phyloP scores from a whole-genome alignment of 2,113 vertebrate species.

The Setophaga kirtlandii region DNA sequence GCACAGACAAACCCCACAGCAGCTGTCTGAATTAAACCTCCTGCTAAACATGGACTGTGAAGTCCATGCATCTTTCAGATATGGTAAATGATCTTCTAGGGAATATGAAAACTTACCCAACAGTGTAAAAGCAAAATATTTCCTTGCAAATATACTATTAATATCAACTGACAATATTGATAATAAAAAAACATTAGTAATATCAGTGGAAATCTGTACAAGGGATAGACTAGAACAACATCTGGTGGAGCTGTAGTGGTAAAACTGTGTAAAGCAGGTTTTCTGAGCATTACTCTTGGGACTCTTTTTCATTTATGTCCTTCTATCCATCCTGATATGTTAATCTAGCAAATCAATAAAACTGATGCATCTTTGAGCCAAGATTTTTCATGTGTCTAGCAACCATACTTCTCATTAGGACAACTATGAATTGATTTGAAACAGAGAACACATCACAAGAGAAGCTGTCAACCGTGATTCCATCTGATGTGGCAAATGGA shows the following conservation, averaged over 20 bases:
- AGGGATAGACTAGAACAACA: neutral
- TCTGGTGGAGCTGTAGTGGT: neutral
- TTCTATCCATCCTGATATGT: neutral
- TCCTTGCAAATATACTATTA: neutral
- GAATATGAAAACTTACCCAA: neutral
- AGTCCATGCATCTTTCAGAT: neutral
- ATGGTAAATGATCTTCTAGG: neutral
- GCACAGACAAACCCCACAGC: neutral
- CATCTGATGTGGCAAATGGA: neutral
- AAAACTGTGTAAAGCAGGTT: neutral
- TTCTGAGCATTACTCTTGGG: neutral
- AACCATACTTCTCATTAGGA: neutral
- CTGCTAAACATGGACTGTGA: neutral
- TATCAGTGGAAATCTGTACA: neutral
- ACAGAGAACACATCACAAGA: neutral
- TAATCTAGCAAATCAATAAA: slow-evolving; percentile 18
- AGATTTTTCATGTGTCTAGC: neutral
- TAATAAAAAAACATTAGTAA: neutral
- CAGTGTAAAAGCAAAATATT: neutral
- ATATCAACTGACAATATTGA: neutral
- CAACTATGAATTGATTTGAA: slow-evolving; percentile 6
- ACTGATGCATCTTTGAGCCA: neutral
- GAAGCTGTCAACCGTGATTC: neutral
- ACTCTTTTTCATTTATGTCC: neutral
- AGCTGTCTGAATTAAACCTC: neutral